Evolutionary conservation across 1,140 invertebrate species (phyloP).

Genomic region (Hycleus phaleratus): DNA sequence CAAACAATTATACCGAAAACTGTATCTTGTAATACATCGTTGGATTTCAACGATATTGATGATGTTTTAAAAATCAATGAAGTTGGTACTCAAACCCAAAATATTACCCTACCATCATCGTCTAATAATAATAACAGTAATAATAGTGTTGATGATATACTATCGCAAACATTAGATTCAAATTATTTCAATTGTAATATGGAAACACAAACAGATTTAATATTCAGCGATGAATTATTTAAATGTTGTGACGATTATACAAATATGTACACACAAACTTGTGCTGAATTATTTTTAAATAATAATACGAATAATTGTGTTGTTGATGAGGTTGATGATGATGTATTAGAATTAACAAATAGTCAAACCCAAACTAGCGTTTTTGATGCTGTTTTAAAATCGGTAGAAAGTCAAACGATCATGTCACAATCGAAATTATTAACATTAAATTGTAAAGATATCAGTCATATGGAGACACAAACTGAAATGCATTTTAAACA

Average conservation of each 20-base stretch:
- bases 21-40: slow-evolving; percentile 34
- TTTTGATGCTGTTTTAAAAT: slow-evolving; percentile 33
- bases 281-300: slow-evolving; percentile 46
- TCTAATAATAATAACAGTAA: slow-evolving; percentile 27
- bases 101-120: slow-evolving; percentile 16
- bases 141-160: slow-evolving; percentile 30
- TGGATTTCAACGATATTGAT: slow-evolving; percentile 26
- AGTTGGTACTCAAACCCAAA: slow-evolving; percentile 29
- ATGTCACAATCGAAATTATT: slow-evolving; percentile 22
- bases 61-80: slow-evolving; percentile 12
- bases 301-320: slow-evolving; percentile 44
- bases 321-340: too few species aligned
- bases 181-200: slow-evolving; percentile 47
- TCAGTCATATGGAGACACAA: slow-evolving; percentile 37
- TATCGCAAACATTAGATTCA: slow-evolving; percentile 27
- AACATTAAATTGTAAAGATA: slow-evolving; percentile 22
- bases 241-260: slow-evolving; percentile 41
- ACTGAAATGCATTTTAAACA: slow-evolving; percentile 36
- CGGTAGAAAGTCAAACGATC: slow-evolving; percentile 38
- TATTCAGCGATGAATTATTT: slow-evolving; percentile 34
- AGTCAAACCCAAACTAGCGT: slow-evolving; percentile 52
- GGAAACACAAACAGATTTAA: slow-evolving; percentile 51
- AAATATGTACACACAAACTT: slow-evolving; percentile 55
- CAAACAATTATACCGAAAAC: slow-evolving; percentile 27
- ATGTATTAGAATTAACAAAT: slow-evolving; percentile 26